Base-by-base conservation (phyloP, 2,113 vertebrate species). In the Engystomops pustulosus region DNA sequence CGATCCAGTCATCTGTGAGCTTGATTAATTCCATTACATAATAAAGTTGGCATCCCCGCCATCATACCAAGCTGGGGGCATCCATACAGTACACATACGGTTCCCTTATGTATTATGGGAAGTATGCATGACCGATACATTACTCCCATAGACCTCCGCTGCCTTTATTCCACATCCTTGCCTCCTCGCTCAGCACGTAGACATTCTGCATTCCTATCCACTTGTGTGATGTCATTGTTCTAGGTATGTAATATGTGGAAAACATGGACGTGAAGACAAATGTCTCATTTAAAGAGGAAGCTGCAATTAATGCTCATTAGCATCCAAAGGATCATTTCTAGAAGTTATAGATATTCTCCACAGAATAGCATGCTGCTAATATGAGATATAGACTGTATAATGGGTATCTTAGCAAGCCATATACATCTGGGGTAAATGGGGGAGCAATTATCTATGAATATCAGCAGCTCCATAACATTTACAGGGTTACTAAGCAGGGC, bases 131-230 rank as follows among this genome's bases (percentile, higher is more conserved):
- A 75, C 12, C 20, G 44, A 32, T 1, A 51, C 30, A 51, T 75
- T 7, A 49, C 45, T 75, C 71, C 71, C 71, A 75, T 49, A 20
- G 51, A 51, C 45, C 71, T 75, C 71, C 45, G 1, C 25, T 18
- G 71, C 71, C 41, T 18, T 74, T 75, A 30, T 49, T 49, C 45
- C 71, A 74, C 71, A 49, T 74, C 71, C 45, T 30, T 51, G 71
- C 71, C 25, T 51, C 47, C 14, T 76, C 47, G 20, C 47, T 76
- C 30, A 34, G 15, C 47, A 53, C 32, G 47, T 47, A 34, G 72
- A 32, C 27, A n/a, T 44, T 70, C 72, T 51, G 25, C 45, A 51
- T 76, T 76, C 72, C 45, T 76, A 27, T 20, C 47, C 47, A 53
- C 10, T 74, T 74, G 44, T 25, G 27, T 30, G 20, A 74, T 74